A percentile compares a stretch with the other conserved stretches of the same genome.
phyloP scores from a whole-genome alignment of 1,140 invertebrate genomes.

The Ephestia elutella region DNA sequence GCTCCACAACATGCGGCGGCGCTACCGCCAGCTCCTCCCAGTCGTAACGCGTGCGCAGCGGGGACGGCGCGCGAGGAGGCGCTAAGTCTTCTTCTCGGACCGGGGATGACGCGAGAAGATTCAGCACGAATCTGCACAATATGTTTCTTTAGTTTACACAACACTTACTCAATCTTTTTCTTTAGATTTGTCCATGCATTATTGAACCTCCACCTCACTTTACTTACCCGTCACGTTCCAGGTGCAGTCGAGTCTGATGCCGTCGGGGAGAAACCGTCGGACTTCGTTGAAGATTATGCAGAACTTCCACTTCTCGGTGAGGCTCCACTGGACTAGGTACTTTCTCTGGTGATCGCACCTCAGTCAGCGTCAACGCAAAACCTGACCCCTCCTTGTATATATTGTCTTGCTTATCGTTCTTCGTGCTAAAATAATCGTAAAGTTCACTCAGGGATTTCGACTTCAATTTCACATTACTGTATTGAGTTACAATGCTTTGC shows the following conservation, averaged over 20 bases:
- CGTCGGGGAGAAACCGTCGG: slow-evolving; percentile 64
- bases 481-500: slow-evolving; percentile 24
- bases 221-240: slow-evolving; percentile 58
- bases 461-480: slow-evolving; percentile 57
- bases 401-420: slow-evolving; percentile 36
- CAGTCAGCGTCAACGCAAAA: slow-evolving; percentile 51
- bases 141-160: no score
- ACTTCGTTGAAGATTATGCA: slow-evolving; percentile 77
- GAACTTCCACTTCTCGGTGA: slow-evolving; percentile 77
- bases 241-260: slow-evolving; percentile 44
- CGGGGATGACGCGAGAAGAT: slow-evolving; percentile 46
- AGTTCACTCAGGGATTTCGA: slow-evolving; percentile 71
- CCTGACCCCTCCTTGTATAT: slow-evolving; percentile 43
- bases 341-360: slow-evolving; percentile 66
- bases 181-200: no score
- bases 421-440: slow-evolving; percentile 69
- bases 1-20: slow-evolving; percentile 43
- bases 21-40: slow-evolving; percentile 56
- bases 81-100: slow-evolving; percentile 31
- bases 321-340: slow-evolving; percentile 63
- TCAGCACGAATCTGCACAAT: slow-evolving; percentile 47
- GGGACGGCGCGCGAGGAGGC: slow-evolving; percentile 43
- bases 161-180: no score
- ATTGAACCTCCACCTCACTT: no score
- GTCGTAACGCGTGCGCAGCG: slow-evolving; percentile 45